phyloP scores from a whole-genome alignment of 2,797 vertebrate species.

The Percopsis omiscomaycus region DNA sequence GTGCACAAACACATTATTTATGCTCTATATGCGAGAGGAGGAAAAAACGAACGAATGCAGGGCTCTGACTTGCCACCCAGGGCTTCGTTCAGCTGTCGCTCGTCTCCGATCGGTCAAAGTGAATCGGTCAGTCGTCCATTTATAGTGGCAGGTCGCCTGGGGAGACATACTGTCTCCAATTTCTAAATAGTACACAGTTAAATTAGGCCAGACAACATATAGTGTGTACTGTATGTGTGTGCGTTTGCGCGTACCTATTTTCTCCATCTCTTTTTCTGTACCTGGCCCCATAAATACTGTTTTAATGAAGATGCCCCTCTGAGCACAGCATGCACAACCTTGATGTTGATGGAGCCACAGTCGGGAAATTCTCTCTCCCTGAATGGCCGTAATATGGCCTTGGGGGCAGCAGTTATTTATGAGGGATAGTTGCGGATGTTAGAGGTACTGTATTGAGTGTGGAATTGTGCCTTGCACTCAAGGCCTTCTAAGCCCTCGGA shows the following conservation, averaged over 20 bases:
- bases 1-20: constrained; percentile 1
- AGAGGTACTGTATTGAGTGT: constrained; percentile 22
- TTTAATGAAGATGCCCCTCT: constrained; percentile 13
- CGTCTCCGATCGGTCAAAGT: too few relatives aligned
- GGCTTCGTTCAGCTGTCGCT: too few relatives aligned
- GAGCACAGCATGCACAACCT: constrained; percentile 9
- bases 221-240: constrained; percentile 11
- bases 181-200: too few relatives aligned
- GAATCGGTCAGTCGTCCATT: too few relatives aligned
- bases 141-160: too few relatives aligned
- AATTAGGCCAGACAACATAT: too few relatives aligned
- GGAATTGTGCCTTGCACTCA: not conserved
- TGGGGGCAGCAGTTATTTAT: constrained; percentile 56
- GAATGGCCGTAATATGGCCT: constrained; percentile 41
- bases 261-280: constrained; percentile 8
- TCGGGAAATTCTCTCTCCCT: constrained; percentile 21
- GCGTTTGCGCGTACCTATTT: constrained; percentile 1
- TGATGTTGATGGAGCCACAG: constrained; percentile 18
- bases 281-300: constrained; percentile 22
- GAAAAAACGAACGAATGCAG: too few relatives aligned
- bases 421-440: constrained; percentile 35
- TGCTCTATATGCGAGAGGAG: too few relatives aligned
- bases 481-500: too few relatives aligned
- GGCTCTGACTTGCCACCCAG: too few relatives aligned
- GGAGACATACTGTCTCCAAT: too few relatives aligned